Evolutionary conservation across 2,888 invertebrate genomes (phyloP), one percentile per base, ranked within the genome.

Genomic region (Eumerus sabulonum): DNA sequence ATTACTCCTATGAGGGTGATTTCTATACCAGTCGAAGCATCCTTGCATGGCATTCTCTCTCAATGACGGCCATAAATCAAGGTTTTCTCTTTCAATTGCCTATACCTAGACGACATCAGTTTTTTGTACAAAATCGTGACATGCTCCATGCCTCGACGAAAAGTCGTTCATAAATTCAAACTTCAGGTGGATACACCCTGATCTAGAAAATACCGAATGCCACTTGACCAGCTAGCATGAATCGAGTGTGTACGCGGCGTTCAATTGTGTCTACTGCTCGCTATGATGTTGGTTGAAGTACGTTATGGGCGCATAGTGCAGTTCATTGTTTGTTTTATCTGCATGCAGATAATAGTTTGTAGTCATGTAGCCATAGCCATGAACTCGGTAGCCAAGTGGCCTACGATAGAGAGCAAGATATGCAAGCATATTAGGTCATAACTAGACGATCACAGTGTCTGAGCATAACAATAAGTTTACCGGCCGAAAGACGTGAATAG

Each of bases 1-100:
- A 85, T 86, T 85, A 86, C 85, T 83, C 86, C 86, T 82, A 67
- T 73, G 86, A 86, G 86, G 84, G 85, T 86, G 85, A 86, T 86
- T 86, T 86, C 84, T 83, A 83, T 84, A 82, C 85, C 84, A 84
- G 84, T 82, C 27, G 27, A 27, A 27, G 27, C 27, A 27, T 27
- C 27, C 27, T 27, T 27, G 27, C 27, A 27, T 27, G 27, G 7
- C 27, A 7, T n/a, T n/a, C 27, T 27, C 27, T 27, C 27, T 27
- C 27, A 27, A 27, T 27, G 27, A 27, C 27, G 27, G 27, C 27
- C 27, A 27, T 27, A 27, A 27, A 27, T 27, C 27, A 27, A 27
- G 27, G 27, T 27, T 27, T n/a, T 27, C 27, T 83, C 82, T 84
- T 83, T 85, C 84, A 84, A 59, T 13, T 42, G 18, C 27, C 27